Conservation (phyloP, 2,113 vertebrate species). For the Cyprinodon brontotheroides region DNA sequence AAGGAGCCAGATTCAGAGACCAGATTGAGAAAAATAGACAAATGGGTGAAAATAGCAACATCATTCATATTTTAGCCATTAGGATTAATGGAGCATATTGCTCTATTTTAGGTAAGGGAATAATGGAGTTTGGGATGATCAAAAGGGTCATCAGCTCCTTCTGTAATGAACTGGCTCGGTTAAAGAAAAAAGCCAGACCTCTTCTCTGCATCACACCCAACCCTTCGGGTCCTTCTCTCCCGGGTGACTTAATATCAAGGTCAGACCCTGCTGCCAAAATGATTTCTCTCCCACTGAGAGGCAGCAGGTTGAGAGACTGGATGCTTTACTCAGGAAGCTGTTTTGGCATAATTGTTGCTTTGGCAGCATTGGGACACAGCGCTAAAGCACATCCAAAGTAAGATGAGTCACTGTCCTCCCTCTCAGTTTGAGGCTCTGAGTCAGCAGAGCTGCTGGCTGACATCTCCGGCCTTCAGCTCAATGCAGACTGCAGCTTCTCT, state of each 20-base stretch:
- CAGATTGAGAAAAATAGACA: not conserved
- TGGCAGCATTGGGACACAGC: not conserved
- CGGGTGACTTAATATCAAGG: conserved; percentile 16
- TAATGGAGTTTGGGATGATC: conserved; percentile 35
- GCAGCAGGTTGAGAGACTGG: not conserved
- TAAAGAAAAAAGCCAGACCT: conserved; percentile 11
- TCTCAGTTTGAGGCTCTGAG: conserved; percentile 38
- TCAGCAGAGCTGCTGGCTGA: conserved; percentile 37
- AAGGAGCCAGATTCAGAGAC: not conserved
- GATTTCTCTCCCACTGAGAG: conserved; percentile 2
- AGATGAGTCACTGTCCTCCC: conserved; percentile 22
- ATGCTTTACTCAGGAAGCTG: not conserved
- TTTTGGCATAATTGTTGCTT: not conserved
- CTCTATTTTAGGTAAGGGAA: conserved; percentile 54
- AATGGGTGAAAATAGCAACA: not conserved
- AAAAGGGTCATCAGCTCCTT: conserved; percentile 6
- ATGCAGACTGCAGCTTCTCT: conserved; percentile 8
- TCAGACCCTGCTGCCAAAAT: conserved; percentile 8
- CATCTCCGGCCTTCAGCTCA: conserved; percentile 27
- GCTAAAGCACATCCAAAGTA: not conserved
- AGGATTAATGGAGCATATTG: conserved; percentile 21
- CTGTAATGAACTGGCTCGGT: conserved; percentile 6
- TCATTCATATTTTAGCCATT: conserved; percentile 26
- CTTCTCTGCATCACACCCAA: conserved; percentile 10
- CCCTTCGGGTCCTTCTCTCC: not conserved